Conservation (phyloP, 1,140 invertebrate genomes). For the Apis cerana region DNA sequence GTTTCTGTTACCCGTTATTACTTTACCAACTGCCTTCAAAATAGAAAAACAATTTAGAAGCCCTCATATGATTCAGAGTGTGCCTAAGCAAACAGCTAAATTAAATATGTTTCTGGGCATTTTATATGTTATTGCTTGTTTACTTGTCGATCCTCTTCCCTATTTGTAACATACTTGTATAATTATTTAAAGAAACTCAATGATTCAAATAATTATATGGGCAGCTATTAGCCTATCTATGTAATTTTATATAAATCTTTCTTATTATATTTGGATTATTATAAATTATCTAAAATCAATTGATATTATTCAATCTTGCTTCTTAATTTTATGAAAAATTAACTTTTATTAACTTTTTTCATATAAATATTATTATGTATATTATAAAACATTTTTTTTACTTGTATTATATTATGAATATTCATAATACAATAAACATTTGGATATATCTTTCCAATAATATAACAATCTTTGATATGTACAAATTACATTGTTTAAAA, state of each 20-base stretch:
- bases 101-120: conserved; percentile 95
- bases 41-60: conserved; percentile 94
- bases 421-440: conserved; percentile 38
- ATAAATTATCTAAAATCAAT: background rate
- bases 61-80: conserved; percentile 87
- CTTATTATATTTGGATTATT: conserved; percentile 11
- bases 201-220: background rate
- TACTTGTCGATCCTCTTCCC: conserved; percentile 77
- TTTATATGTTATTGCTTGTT: conserved; percentile 91
- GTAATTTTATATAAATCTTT: conserved; percentile 10
- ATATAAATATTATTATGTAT: background rate
- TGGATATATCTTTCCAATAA: conserved; percentile 18
- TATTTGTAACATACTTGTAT: conserved; percentile 67
- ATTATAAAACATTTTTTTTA: conserved; percentile 20
- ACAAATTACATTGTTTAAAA: conserved; percentile 17
- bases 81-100: conserved; percentile 94
- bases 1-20: conserved; percentile 94
- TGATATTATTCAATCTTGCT: background rate
- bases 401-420: background rate
- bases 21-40: conserved; percentile 92
- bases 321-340: background rate
- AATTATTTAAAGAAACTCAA: conserved; percentile 6
- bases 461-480: conserved; percentile 22
- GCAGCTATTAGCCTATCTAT: conserved; percentile 23
- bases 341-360: background rate